Evolutionary conservation across 2,888 invertebrate genomes (phyloP).

Genomic region (Caradrina clavipalpis): DNA sequence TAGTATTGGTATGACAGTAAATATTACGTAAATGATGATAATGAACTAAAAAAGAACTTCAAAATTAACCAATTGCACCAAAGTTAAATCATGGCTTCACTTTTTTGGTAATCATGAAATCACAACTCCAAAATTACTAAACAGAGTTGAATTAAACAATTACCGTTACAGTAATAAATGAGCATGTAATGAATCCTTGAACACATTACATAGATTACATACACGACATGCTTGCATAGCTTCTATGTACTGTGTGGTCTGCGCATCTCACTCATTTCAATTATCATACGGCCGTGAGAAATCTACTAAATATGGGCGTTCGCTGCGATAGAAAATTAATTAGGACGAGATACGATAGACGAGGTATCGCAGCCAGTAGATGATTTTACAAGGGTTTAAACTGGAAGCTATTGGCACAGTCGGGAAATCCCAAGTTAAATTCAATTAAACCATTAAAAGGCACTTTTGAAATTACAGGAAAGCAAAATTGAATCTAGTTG

Average conservation of each 20-base stretch:
- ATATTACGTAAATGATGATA: not conserved
- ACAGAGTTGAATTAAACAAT: conserved; percentile 21
- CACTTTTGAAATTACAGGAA: no score
- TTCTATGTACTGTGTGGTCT: not conserved
- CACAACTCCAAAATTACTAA: conserved; percentile 32
- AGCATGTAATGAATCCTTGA: conserved; percentile 55
- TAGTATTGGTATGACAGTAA: no score
- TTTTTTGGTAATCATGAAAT: not conserved
- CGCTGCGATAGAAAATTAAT: conserved; percentile 13
- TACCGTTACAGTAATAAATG: conserved; percentile 40
- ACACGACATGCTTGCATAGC: conserved; percentile 39
- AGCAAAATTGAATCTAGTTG: no score
- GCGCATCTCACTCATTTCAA: conserved; percentile 25
- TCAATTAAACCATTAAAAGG: no score
- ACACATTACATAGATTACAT: conserved; percentile 61
- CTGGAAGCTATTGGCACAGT: no score
- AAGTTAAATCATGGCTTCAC: no score
- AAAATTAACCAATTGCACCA: not conserved
- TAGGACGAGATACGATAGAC: not conserved
- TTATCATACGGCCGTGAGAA: conserved; percentile 46
- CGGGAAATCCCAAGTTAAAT: no score
- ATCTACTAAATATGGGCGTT: conserved; percentile 11
- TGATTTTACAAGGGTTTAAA: not conserved
- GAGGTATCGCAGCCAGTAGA: not conserved
- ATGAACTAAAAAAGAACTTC: not conserved